These are phyloP conservation scores for Actinia equina DNA, from an alignment of 64 coral and sea anemone genomes.

Conservation along the genomic window DNA sequence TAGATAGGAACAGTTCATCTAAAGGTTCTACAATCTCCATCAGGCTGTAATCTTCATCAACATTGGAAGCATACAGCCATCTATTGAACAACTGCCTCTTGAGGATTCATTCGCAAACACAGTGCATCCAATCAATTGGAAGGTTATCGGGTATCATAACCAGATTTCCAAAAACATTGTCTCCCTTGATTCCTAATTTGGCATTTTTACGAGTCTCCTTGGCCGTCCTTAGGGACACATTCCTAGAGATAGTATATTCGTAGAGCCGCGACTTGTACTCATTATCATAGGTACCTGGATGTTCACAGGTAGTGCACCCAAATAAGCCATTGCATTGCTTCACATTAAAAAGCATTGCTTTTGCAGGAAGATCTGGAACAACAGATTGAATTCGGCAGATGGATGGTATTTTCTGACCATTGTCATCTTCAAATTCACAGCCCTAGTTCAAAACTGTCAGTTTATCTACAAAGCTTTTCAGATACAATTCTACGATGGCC, in stretches of 20 bases:
- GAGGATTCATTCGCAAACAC: slow-evolving; percentile 38
- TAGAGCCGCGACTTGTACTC: slow-evolving; percentile 17
- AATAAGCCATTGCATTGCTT: slow-evolving; percentile 58
- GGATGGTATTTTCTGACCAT: not conserved
- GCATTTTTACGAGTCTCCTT: not conserved
- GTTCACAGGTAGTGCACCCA: slow-evolving; percentile 46
- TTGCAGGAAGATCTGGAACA: slow-evolving; percentile 13
- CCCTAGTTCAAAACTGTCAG: not conserved
- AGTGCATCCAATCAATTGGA: slow-evolving; percentile 65
- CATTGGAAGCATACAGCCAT: slow-evolving; percentile 2
- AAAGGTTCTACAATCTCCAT: not conserved
- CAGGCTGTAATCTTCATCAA: slow-evolving; percentile 18
- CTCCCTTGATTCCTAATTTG: slow-evolving; percentile 42
- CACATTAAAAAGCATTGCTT: slow-evolving; percentile 28
- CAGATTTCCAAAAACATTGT: slow-evolving; percentile 27
- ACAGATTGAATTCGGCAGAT: slow-evolving; percentile 34
- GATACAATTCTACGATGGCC: slow-evolving; percentile 27
- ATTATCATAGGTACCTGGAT: slow-evolving; percentile 28
- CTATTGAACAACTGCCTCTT: slow-evolving; percentile 24
- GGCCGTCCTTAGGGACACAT: not conserved
- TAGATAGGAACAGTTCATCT: slow-evolving; percentile 22
- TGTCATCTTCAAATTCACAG: slow-evolving; percentile 25
- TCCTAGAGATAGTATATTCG: slow-evolving; percentile 1
- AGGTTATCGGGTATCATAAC: slow-evolving; percentile 46
- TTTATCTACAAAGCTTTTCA: slow-evolving; percentile 17